Evolutionary conservation across 2,113 vertebrate species (phyloP), one percentile per base, ranked within the genome.

Genomic region (Chitala chitala): DNA sequence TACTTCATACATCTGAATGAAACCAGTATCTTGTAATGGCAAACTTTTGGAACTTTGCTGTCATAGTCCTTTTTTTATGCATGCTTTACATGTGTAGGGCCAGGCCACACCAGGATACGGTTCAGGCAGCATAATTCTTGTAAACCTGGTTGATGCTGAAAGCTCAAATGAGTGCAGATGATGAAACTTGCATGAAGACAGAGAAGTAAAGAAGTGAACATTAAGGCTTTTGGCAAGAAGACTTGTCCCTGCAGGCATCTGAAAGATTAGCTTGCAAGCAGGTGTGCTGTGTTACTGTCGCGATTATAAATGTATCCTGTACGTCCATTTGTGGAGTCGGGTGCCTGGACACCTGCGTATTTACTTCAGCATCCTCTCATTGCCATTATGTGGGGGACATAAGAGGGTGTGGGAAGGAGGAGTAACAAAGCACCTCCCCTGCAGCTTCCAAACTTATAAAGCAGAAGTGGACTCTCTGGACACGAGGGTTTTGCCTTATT

Each of bases 201-300:
- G 38, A 22, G 40, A 68, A 46, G 40, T 7, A 68, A 46, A 46
- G 24, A 46, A 42, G 64, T 68, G 64, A 68, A 46, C 42, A 68
- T 68, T 68, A 68, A 68, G 17, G 17, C 42, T 46, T 63, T 38
- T 63, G 59, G 42, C 64, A 48, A 42, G 38, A 42, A n/a, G 42
- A 24, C 26, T 12, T 1, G n/a, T 29, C 64, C 22, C 64, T 13
- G 40, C 12, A 10, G 64, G 42, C 0, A 22, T n/a, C 40, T 48
- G 42, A 68, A 48, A 68, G 40, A 68, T 68, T 44, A 68, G 64
- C 64, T 68, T 42, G 46, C 42, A 29, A 29, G 64, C 64, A 68
- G 64, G 64, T 68, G 63, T 66, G 63, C 63, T 3, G 63, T 26
- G 40, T 66, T 42, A 66, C 63, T 44, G 58, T 33, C 38, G 59